These are phyloP conservation scores for Lethenteron reissneri DNA, from an alignment of 2,113 vertebrate species.

Conservation along the genomic window DNA sequence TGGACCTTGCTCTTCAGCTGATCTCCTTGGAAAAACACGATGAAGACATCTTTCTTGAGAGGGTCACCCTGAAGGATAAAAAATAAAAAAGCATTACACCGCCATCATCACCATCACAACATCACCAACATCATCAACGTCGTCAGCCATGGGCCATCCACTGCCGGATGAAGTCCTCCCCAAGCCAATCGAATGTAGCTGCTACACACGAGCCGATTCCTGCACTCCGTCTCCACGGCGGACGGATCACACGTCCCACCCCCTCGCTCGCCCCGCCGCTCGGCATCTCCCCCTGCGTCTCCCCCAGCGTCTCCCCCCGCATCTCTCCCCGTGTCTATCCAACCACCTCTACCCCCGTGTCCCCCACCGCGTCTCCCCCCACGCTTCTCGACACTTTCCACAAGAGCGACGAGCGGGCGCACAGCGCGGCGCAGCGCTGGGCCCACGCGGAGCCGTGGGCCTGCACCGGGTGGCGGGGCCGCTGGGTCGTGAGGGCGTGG, in stretches of 20 bases:
- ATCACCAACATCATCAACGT: neutral
- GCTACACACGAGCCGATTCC: neutral
- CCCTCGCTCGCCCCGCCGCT: no score
- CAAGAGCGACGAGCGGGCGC: neutral
- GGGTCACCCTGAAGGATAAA: conserved; percentile 12
- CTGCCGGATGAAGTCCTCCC: neutral
- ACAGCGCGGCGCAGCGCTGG: no score
- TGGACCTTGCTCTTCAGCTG: conserved; percentile 16
- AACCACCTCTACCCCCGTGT: no score
- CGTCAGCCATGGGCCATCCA: neutral
- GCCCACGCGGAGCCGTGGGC: neutral
- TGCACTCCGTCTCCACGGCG: neutral
- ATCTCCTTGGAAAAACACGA: conserved; percentile 20
- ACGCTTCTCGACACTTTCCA: neutral
- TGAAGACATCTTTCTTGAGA: conserved; percentile 17
- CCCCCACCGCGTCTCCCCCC: no score
- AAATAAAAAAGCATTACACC: neutral
- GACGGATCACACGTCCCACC: no score
- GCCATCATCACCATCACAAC: neutral
- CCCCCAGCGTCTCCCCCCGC: no score
- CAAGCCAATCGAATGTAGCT: neutral
- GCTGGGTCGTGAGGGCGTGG: no score
- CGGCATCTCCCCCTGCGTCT: no score
- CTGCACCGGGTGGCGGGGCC: no score
- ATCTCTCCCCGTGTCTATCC: no score